Conservation (phyloP, 2,797 vertebrate species). For the Falco novaeseelandiae region DNA sequence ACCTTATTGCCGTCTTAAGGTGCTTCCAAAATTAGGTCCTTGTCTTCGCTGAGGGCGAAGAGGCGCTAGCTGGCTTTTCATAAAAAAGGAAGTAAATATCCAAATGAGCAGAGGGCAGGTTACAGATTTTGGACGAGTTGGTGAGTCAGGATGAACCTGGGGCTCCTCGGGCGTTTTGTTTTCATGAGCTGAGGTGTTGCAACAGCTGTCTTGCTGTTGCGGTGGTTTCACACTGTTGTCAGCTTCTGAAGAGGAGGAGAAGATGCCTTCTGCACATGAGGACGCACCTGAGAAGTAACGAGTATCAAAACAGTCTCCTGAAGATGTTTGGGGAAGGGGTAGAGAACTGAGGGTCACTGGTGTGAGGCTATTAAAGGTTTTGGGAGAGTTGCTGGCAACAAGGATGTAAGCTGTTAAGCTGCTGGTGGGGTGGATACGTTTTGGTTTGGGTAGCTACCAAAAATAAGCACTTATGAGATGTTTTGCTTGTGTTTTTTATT, state of each 20-base stretch:
- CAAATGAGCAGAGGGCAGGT: not conserved
- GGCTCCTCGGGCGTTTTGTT: not conserved
- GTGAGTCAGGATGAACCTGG: not conserved
- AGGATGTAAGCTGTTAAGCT: not conserved
- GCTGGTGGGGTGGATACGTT: not conserved
- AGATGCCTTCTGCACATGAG: not conserved
- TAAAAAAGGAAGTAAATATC: not conserved
- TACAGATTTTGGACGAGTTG: not conserved
- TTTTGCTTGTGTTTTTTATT: slow-evolving; percentile 1
- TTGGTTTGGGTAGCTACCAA: not conserved
- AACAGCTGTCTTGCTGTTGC: not conserved
- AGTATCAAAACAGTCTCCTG: not conserved
- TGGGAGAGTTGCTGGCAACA: not conserved
- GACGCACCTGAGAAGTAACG: rapidly evolving
- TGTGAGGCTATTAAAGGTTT: not conserved
- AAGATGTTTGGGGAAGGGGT: not conserved
- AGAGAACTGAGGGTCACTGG: not conserved
- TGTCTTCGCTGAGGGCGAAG: not conserved
- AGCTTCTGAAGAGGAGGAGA: not conserved
- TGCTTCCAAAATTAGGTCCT: slow-evolving; percentile 40
- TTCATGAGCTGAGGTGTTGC: not conserved
- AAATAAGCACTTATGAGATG: not conserved
- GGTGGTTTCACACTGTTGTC: not conserved
- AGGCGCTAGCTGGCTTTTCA: not conserved
- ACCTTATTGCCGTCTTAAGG: not conserved